These are phyloP conservation scores for Anser brachyrhynchus DNA, from an alignment of 2,113 vertebrate genomes.

Conservation along the genomic window DNA sequence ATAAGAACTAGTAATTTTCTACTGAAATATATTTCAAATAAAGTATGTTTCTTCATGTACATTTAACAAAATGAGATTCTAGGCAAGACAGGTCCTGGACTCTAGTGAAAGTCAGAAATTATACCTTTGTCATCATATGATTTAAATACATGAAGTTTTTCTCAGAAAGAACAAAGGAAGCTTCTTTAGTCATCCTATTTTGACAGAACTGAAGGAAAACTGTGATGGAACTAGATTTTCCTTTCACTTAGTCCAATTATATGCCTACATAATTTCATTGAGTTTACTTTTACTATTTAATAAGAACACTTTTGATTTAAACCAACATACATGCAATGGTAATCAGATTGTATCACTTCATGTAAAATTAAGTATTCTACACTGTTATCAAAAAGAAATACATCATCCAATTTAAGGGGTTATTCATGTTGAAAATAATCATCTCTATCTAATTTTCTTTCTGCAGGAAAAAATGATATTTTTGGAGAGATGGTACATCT, in stretches of 20 bases:
- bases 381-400: neutral
- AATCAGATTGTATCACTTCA: neutral
- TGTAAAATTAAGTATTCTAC: neutral
- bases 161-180: neutral
- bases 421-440: neutral
- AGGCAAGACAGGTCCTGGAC: neutral
- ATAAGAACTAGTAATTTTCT: neutral
- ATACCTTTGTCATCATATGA: neutral
- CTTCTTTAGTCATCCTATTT: neutral
- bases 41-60: neutral
- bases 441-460: constrained; percentile 7
- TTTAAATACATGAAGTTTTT: neutral
- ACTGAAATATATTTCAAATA: neutral
- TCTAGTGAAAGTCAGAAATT: neutral
- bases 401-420: neutral
- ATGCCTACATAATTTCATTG: neutral
- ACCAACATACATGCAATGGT: neutral
- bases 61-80: neutral
- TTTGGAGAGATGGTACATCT: constrained; percentile 98
- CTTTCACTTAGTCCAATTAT: neutral
- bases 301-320: neutral
- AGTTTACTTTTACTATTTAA: neutral
- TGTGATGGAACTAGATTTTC: neutral
- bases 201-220: neutral
- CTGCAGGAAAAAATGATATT: constrained; percentile 96